Evolutionary conservation across 1,140 invertebrate species (phyloP).

Genomic region (Diorhabda elongata): DNA sequence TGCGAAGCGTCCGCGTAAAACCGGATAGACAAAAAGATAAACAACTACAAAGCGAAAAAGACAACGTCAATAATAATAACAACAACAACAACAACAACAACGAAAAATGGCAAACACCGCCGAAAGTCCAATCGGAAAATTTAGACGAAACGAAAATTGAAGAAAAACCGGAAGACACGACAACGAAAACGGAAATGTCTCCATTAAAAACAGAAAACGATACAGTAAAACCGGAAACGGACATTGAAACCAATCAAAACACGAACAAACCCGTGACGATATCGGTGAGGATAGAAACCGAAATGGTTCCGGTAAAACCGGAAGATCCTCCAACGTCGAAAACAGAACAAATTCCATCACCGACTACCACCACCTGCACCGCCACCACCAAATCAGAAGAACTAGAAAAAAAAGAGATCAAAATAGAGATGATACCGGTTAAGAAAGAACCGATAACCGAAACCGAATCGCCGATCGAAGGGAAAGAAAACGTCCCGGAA

Average conservation of each 20-base stretch:
- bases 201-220: slow-evolving; percentile 14
- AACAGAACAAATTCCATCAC: slow-evolving; percentile 15
- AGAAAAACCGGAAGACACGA: slow-evolving; percentile 20
- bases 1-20: slow-evolving; percentile 60
- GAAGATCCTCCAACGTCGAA: slow-evolving; percentile 16
- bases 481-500: slow-evolving; percentile 56
- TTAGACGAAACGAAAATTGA: slow-evolving; percentile 13
- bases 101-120: slow-evolving; percentile 5
- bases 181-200: slow-evolving; percentile 16
- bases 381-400: slow-evolving; percentile 16
- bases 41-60: slow-evolving; percentile 10
- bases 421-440: slow-evolving; percentile 24
- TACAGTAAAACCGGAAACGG: slow-evolving; percentile 2
- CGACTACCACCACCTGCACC: slow-evolving; percentile 16
- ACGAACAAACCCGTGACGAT: slow-evolving; percentile 7
- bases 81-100: slow-evolving; percentile 8
- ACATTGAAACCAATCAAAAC: slow-evolving; percentile 6
- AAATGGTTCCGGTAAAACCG: slow-evolving; percentile 3
- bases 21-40: slow-evolving; percentile 50
- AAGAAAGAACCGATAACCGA: slow-evolving; percentile 39
- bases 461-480: slow-evolving; percentile 49
- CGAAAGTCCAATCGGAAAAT: slow-evolving; percentile 22
- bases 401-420: slow-evolving; percentile 18
- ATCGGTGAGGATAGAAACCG: slow-evolving; percentile 23
- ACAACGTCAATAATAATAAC: slow-evolving; percentile 14